A percentile compares a stretch with the other conserved stretches of the same genome.
phyloP scores from a whole-genome alignment of 2,113 vertebrate species.

The Gymnarchus niloticus region DNA sequence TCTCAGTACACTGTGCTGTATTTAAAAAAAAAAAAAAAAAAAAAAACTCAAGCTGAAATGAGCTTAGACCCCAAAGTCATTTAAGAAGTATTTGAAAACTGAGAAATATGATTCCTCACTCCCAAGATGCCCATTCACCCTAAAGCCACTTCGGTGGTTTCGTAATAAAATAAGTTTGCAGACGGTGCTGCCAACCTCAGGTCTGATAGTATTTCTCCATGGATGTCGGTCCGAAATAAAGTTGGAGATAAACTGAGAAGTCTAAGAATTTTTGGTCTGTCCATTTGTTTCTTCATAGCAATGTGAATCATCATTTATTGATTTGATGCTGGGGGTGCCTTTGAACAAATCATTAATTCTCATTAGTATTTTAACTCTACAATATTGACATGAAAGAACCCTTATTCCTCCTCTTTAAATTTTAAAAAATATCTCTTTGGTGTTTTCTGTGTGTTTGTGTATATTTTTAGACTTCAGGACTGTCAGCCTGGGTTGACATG shows the following conservation, averaged over 20 bases:
- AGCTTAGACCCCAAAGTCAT: neutral
- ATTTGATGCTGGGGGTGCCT: neutral
- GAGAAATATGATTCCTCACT: neutral
- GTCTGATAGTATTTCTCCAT: neutral
- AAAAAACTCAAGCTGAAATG: neutral
- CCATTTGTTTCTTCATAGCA: neutral
- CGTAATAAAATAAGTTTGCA: conserved; percentile 10
- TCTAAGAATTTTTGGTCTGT: neutral
- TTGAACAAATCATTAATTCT: conserved; percentile 12
- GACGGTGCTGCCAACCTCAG: neutral
- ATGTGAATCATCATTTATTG: neutral
- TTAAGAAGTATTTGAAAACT: neutral
- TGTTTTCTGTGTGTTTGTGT: neutral
- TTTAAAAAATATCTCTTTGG: neutral
- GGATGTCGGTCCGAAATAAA: neutral
- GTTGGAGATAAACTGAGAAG: neutral
- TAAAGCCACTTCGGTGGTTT: neutral
- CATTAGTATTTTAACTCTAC: neutral
- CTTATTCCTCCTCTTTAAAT: neutral
- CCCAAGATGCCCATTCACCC: neutral
- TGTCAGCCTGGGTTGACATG: neutral
- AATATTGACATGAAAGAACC: neutral
- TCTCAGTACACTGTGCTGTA: neutral
- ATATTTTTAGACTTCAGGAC: neutral
- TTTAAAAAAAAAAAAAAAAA: neutral